Conservation (phyloP, 2,113 vertebrate species). For the Protobothrops mucrosquamatus region DNA sequence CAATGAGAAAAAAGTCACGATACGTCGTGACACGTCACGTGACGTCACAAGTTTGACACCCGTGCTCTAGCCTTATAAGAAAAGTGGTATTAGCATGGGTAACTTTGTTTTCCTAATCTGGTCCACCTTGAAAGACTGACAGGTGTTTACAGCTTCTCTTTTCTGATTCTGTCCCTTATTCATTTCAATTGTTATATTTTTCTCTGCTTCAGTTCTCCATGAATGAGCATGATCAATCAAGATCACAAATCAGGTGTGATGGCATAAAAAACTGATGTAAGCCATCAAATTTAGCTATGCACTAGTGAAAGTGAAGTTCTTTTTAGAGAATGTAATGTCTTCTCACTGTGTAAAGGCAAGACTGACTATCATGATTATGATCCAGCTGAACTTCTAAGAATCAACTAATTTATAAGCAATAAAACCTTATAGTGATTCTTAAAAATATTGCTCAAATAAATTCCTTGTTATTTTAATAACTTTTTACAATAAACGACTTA, state of each 20-base stretch:
- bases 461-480: background rate
- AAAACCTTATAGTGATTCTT: background rate
- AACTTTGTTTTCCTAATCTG: background rate
- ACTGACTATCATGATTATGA: background rate
- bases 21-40: no score
- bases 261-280: background rate
- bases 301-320: background rate
- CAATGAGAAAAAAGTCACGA: no score
- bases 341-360: background rate
- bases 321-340: background rate
- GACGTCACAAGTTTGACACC: no score
- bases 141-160: background rate
- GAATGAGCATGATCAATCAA: background rate
- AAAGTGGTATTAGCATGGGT: background rate
- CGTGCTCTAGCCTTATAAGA: background rate
- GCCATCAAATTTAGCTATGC: background rate
- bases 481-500: background rate
- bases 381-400: background rate
- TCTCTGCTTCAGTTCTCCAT: background rate
- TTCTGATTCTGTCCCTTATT: background rate
- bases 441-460: background rate
- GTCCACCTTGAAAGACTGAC: background rate
- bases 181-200: background rate
- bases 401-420: background rate
- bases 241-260: background rate